Evolutionary conservation across 2,797 vertebrate species (phyloP).

Genomic region (Phataginus tricuspis): DNA sequence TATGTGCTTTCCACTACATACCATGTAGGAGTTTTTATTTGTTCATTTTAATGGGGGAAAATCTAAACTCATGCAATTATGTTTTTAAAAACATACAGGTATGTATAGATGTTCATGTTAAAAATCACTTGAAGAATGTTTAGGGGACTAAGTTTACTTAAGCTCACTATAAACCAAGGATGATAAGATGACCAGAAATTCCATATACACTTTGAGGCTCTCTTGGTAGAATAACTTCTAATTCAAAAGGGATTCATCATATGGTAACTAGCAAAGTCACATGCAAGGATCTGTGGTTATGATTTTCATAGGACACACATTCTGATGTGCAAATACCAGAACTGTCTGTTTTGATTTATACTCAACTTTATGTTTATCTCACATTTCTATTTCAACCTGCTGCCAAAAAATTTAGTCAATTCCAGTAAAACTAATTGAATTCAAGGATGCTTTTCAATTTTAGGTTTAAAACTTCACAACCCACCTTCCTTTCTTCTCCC

Average conservation of each 20-base stretch:
- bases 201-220: not conserved
- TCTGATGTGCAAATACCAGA: not conserved
- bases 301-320: not conserved
- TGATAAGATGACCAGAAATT: not conserved
- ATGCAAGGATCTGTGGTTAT: not conserved
- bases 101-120: not conserved
- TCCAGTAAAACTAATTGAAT: not conserved
- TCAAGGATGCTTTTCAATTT: not conserved
- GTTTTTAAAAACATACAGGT: not conserved
- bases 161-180: not conserved
- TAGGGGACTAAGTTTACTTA: not conserved
- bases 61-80: not conserved
- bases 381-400: not conserved
- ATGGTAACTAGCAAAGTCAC: not conserved
- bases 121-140: not conserved
- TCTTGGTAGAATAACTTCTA: not conserved
- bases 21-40: not conserved
- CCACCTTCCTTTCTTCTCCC: not conserved
- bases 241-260: not conserved
- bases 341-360: constrained; percentile 2
- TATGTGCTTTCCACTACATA: not conserved
- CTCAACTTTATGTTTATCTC: not conserved
- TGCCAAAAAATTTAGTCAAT: not conserved
- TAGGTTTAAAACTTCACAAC: not conserved
- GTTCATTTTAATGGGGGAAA: not conserved